Evolutionary conservation across 2,113 vertebrate genomes (phyloP), one percentile per base, ranked within the genome.

Genomic region (Canis aureus): DNA sequence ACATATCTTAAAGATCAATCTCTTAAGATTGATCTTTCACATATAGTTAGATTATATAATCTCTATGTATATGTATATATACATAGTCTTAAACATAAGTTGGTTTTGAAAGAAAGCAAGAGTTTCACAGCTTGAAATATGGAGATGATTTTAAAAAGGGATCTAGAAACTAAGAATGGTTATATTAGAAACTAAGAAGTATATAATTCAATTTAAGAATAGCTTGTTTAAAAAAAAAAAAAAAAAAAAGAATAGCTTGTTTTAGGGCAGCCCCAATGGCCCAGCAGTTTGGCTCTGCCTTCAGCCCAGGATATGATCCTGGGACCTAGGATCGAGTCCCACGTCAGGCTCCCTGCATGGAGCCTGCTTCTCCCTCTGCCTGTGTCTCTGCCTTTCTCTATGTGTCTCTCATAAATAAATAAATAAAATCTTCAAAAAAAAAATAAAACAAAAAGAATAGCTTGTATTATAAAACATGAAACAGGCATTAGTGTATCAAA

Each of bases 31-130:
- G 6, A 43, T 76, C 73, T 49, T 49, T 49, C 49, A 27, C 38
- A 49, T 49, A 27, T 76, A 49, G 25, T 27, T 74, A 49, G 22
- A 49, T 43, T 25, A 74, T 43, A 25, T 49, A 74, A 22, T 74
- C 71, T 74, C 4, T 43, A 2, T 49, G 13, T 53, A 43, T 74
- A 5, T 74, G 6, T 49, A 7, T 23, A 15, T 49, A 3, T n/a
- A 19, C 32, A 69, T n/a, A 69, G 73, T 76, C 38, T 76, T 49
- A 49, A 92, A 84, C 29, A 60, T 81, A 71, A 71, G 4, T 80
- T 80, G 11, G 82, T 35, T 95, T 86, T 69, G 62, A 86, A 91
- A 91, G 87, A 85, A 85, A 43, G 69, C 35, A 95, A 27, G 22
- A 82, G 64, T 64, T 82, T 43, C 64, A 55, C 20, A 84, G 35